Base-by-base conservation (phyloP, 64 coral and sea anemone species). In the Pachyseris speciosa region DNA sequence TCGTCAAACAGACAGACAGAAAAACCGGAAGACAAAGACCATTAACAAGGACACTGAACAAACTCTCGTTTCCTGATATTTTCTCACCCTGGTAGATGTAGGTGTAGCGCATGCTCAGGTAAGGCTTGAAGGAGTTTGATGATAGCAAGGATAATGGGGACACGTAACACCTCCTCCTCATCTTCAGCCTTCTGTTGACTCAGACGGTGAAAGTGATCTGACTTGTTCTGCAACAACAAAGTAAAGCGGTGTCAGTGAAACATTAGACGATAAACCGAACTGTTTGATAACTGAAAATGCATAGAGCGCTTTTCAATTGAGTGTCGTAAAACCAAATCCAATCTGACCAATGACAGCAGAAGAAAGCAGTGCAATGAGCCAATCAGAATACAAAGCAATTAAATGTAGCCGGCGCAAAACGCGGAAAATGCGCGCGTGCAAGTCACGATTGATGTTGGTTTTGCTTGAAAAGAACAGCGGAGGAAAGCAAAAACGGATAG, bases 61-160 rank as follows among this genome's bases (percentile, higher is more conserved):
- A 16, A 0, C 5, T 28, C 1, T 48, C 2, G 34, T 16, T 19
- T 3, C 36, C 65, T 4, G 11, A n/a, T 0, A 0, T 44, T 39
- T 38, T 41, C 94, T 78, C 83, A 99, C 97, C 97, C 97, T 32
- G 97, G 97, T 37, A 99, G 67, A 83, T 99, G 73, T 9, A 90
- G 44, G 40, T 95, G 93, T 12, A 99, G 75, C 1, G 90, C 95
- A 31, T 95, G 86, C 55, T 93, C 63, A 25, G 97, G 97, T 1
- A 99, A 48, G 16, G 90, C 84, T 55, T 99, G 94, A 2, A 99
- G 86, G 13, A 99, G 86, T 53, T 99, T 99, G 4, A 99, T 75
- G 71, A 95, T 87, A 30, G 97, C 97, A 2, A 99, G 72, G 31
- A 90, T 87, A 40, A 99, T 83, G 8, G 97, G 97, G 17, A 99